Base-by-base conservation (phyloP, 92 coral and sea anemone species). In the Porites cylindrica region DNA sequence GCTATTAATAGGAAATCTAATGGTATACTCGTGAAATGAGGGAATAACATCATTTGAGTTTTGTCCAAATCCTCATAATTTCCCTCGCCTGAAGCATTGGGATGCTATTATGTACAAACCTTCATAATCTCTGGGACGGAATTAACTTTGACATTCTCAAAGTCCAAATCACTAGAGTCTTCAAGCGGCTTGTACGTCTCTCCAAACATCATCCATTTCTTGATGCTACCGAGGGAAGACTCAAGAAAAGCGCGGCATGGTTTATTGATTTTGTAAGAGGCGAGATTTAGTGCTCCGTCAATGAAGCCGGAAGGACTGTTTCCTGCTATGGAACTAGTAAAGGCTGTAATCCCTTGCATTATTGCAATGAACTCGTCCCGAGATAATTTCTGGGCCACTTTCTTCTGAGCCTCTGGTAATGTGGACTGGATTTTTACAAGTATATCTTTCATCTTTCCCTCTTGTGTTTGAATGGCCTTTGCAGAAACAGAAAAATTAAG, bases 121-220 rank as follows among this genome's bases (percentile, higher is more conserved):
- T 82, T 19, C 91, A 88, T 88, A 11, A 88, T 54, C 16, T 88
- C 91, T 2, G 91, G 91, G 17, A 88, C 83, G 8, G 88, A 51
- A 6, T n/a, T 70, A 2, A 88, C 88, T 2, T 82, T 60, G 17
- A 88, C 8, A 21, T 88, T 62, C 59, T 82, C 82, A 75, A 88
- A 88, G 70, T 88, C 83, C 24, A 88, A 21, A 3, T 71, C 88
- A 83, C 82, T 88, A 7, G 91, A 88, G 38, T 82, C 83, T 43
- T 62, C 43, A 9, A 88, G 38, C 12, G 82, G 82, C 13, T 51
- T 66, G 52, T 73, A 88, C 10, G 60, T 65, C 74, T 72, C 24
- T 51, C 91, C 91, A 66, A 88, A 88, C 8, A 9, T 53, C 83
- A 88, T 17, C 88, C 91, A 82, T 76, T 72, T 79, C 0, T 56